These are phyloP conservation scores for Drosophila conformis DNA, from an alignment of 2,888 invertebrate species.

Conservation along the genomic window DNA sequence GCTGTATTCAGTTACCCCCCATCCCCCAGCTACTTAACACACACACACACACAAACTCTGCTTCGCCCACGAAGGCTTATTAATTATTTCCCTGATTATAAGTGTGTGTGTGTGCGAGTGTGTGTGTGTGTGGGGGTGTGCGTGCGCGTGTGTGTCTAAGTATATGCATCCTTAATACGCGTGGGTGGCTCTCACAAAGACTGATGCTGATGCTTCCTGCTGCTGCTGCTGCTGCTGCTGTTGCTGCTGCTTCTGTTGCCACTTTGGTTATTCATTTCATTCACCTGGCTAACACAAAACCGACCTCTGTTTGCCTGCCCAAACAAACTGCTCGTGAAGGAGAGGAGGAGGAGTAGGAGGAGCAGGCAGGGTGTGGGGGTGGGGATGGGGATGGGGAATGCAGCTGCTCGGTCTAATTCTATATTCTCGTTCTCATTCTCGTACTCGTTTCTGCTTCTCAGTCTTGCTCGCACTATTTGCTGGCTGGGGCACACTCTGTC, in stretches of 20 bases:
- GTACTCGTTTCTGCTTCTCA: neutral
- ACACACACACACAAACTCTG: slow-evolving; percentile 18
- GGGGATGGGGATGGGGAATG: slow-evolving; percentile 1
- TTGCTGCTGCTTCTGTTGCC: neutral
- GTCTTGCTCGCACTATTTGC: neutral
- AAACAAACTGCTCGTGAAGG: neutral
- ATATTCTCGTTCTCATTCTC: neutral
- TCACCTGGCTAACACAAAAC: slow-evolving; percentile 29
- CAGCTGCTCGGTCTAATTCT: slow-evolving; percentile 5
- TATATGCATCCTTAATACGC: slow-evolving; percentile 52
- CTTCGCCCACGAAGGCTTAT: slow-evolving; percentile 39
- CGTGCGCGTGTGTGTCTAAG: slow-evolving; percentile 10
- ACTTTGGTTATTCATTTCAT: slow-evolving; percentile 38
- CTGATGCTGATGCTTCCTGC: neutral
- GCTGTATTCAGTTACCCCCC: slow-evolving; percentile 21
- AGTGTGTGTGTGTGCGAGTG: neutral
- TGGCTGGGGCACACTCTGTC: neutral
- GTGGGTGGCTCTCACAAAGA: slow-evolving; percentile 34
- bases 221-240: neutral
- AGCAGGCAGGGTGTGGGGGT: neutral
- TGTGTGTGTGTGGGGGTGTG: slow-evolving; percentile 7
- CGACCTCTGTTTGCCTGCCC: slow-evolving; percentile 9
- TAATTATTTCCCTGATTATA: slow-evolving; percentile 55
- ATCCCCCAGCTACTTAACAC: neutral
- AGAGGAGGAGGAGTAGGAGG: neutral